These are phyloP conservation scores for Epinephelus coioides DNA, from an alignment of 2,797 vertebrate genomes.

Conservation along the genomic window DNA sequence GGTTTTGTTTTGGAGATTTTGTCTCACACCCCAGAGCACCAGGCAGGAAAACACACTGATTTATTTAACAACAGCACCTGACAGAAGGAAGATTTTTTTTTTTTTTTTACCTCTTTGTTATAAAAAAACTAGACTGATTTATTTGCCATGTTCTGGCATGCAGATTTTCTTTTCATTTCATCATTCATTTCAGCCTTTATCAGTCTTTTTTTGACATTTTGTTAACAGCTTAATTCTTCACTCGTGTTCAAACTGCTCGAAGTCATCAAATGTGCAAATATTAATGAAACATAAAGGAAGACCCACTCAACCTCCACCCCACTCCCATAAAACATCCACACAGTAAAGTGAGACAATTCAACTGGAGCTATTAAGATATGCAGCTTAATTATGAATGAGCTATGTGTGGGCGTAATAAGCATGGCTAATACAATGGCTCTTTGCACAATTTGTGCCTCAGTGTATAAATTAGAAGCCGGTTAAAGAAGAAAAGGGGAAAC, in stretches of 20 bases:
- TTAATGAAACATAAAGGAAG: conserved; percentile 43
- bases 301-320: conserved; percentile 6
- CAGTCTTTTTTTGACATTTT: conserved; percentile 14
- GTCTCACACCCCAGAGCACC: conserved; percentile 18
- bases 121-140: conserved; percentile 12
- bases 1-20: conserved; percentile 27
- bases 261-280: conserved; percentile 37
- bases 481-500: conserved; percentile 57
- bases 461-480: conserved; percentile 64
- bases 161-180: background rate
- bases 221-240: conserved; percentile 27
- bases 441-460: conserved; percentile 53
- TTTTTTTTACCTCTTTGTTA: conserved; percentile 14
- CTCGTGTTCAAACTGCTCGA: background rate
- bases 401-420: conserved; percentile 66
- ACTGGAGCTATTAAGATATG: conserved; percentile 70
- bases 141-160: background rate
- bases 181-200: background rate
- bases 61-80: conserved; percentile 43
- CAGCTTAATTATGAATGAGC: conserved; percentile 75
- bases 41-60: conserved; percentile 34
- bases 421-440: conserved; percentile 63
- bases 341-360: conserved; percentile 60
- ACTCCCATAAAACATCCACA: conserved; percentile 35
- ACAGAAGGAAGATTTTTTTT: conserved; percentile 1